Evolutionary conservation across 2,113 vertebrate species (phyloP).

Genomic region (Lasiurus borealis): DNA sequence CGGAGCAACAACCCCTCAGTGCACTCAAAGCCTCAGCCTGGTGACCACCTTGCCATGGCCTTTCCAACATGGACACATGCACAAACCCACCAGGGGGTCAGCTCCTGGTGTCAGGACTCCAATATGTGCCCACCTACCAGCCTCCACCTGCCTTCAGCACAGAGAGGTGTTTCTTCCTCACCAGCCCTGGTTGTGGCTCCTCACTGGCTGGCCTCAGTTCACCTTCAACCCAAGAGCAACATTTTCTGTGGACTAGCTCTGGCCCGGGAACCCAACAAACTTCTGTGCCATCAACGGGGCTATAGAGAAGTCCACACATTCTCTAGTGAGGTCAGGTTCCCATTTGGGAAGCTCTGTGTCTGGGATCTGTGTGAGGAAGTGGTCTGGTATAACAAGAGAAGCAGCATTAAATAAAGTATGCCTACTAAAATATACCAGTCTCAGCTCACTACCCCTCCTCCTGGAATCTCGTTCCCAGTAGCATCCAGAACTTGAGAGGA

Average conservation of each 20-base stretch:
- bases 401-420: neutral
- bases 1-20: neutral
- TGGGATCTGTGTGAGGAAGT: neutral
- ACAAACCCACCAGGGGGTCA: neutral
- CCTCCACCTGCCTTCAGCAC: neutral
- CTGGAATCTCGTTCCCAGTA: neutral
- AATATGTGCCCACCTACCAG: accelerated
- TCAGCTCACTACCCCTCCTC: no score
- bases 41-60: neutral
- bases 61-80: accelerated
- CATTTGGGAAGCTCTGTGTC: neutral
- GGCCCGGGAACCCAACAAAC: neutral
- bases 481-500: neutral
- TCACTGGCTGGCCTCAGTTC: neutral
- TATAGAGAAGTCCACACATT: neutral
- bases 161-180: neutral
- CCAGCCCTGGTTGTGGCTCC: neutral
- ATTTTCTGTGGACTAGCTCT: neutral
- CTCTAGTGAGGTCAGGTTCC: neutral
- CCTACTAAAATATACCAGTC: neutral
- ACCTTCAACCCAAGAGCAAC: neutral
- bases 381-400: neutral
- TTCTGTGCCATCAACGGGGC: neutral
- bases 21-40: neutral
- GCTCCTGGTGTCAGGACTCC: neutral